Evolutionary conservation across 2,113 vertebrate genomes (phyloP), one percentile per base, ranked within the genome.

Genomic region (Phoxinus phoxinus): DNA sequence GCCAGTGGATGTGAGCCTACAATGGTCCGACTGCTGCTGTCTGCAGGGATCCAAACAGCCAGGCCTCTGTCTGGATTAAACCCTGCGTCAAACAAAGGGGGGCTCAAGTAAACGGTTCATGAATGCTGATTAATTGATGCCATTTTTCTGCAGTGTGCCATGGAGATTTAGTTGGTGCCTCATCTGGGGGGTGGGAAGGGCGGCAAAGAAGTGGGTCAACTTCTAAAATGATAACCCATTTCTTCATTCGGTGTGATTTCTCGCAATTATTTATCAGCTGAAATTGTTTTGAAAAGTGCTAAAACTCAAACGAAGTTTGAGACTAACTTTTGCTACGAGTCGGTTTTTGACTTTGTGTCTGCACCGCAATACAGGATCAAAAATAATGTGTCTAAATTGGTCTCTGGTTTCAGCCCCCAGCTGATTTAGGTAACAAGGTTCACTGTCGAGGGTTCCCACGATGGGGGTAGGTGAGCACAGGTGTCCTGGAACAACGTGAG

Each of bases 61-160:
- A 93, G 93, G 91, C 93, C 94, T 94, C 93, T 94, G 94, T 95
- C 93, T 94, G 94, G 93, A 94, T 94, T 93, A 93, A 91, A 91
- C 93, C 93, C 92, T 91, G 92, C 91, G 76, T 78, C 86, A 86
- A 89, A 94, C 94, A 94, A 95, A 94, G 88, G 92, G 87, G 93
- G 93, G 94, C 93, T 94, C 91, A 92, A 94, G 93, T 94, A 94
- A 95, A 95, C 94, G 92, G 92, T 94, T 94, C 93, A 94, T 95
- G 95, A 95, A 95, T 95, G 93, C 94, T 95, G 95, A 95, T 95
- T 95, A 94, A 95, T 94, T 95, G 94, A 94, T 93, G 94, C 94
- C 93, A 93, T 94, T 95, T 95, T 94, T 94, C 86, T 92, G 90
- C 94, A 91, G 92, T 92, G 93, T 93, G 93, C 93, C 93, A 94